Evolutionary conservation across 2,888 invertebrate genomes (phyloP).

Genomic region (Drosophila hawaiiensis): DNA sequence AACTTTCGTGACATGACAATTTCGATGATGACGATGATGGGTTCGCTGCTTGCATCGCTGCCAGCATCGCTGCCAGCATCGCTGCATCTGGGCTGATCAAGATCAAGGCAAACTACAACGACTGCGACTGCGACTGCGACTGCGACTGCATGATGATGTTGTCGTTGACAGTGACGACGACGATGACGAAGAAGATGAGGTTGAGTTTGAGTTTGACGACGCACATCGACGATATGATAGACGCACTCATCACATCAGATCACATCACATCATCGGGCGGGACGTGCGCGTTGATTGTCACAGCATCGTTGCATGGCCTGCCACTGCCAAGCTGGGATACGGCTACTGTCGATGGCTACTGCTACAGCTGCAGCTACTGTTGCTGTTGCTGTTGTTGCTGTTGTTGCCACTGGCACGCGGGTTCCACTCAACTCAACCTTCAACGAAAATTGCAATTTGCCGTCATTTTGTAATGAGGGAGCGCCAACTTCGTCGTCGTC

Average conservation of each 20-base stretch:
- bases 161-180: constrained; percentile 77
- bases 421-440: constrained; percentile 55
- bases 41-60: constrained; percentile 21
- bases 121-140: constrained; percentile 52
- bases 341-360: constrained; percentile 9
- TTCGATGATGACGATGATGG: constrained; percentile 77
- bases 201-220: constrained; percentile 56
- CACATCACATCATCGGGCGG: constrained; percentile 76
- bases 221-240: constrained; percentile 79
- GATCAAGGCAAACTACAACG: constrained; percentile 57
- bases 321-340: constrained; percentile 34
- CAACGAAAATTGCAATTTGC: constrained; percentile 80
- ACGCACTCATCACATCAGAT: constrained; percentile 80
- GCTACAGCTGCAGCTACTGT: constrained; percentile 4
- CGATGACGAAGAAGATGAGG: constrained; percentile 42
- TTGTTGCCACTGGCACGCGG: constrained; percentile 66
- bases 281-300: constrained; percentile 80
- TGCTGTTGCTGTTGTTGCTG: background rate
- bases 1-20: constrained; percentile 81
- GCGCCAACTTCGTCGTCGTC: constrained; percentile 58
- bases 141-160: constrained; percentile 76
- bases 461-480: constrained; percentile 81
- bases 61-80: constrained; percentile 10
- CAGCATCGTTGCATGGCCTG: constrained; percentile 51
- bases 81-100: constrained; percentile 51